These are phyloP conservation scores for Diarsia brunnea DNA, from an alignment of 2,888 invertebrate genomes.

Conservation along the genomic window DNA sequence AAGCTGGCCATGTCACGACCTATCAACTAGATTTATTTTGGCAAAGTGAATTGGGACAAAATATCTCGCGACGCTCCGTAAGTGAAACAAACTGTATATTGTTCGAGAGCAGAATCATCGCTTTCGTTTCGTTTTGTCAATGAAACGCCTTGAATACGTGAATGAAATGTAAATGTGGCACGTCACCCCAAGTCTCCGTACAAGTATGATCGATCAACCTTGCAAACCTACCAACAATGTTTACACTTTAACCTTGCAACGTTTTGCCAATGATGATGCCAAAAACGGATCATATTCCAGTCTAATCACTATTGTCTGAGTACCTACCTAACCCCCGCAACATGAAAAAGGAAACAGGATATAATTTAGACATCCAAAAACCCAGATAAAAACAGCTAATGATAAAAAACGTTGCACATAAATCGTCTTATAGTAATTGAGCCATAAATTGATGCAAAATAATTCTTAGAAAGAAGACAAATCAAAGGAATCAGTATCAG, in stretches of 20 bases:
- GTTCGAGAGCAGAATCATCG: conserved; percentile 11
- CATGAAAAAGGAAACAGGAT: background rate
- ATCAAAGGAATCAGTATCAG: background rate
- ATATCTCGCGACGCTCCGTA: conserved; percentile 1
- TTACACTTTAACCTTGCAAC: background rate
- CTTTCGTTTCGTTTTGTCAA: conserved; percentile 37
- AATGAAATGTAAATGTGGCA: conserved; percentile 25
- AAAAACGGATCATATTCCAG: background rate
- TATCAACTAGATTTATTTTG: conserved; percentile 17
- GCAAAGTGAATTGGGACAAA: background rate
- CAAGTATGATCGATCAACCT: conserved; percentile 17
- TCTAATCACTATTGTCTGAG: conserved; percentile 7
- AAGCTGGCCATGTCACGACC: conserved; percentile 22
- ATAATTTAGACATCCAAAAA: background rate
- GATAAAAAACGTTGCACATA: too few species aligned
- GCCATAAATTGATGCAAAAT: background rate
- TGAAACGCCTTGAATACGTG: conserved; percentile 34
- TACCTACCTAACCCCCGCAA: too few species aligned
- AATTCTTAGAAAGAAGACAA: background rate
- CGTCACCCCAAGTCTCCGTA: background rate
- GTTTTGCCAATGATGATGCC: background rate
- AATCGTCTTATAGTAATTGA: background rate
- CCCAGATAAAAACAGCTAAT: background rate
- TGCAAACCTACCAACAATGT: conserved; percentile 1
- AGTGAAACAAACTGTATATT: conserved; percentile 8